Evolutionary conservation across 2,888 invertebrate genomes (phyloP).

Genomic region (Tiliacea aurago): DNA sequence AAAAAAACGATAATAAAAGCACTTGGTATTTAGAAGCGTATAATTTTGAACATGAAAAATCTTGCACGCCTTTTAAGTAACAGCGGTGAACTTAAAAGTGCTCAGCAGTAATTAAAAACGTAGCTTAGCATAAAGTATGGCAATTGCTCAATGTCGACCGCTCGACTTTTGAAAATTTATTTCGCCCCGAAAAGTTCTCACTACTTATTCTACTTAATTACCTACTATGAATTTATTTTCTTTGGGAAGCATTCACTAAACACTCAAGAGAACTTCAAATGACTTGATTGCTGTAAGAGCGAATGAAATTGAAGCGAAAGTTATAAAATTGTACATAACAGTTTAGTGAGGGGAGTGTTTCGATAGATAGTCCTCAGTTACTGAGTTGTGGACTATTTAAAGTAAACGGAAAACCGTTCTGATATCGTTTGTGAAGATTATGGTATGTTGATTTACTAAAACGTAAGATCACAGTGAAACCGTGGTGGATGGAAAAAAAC

Average conservation of each 20-base stretch:
- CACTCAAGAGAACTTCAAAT: constrained; percentile 41
- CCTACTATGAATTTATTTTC: constrained; percentile 62
- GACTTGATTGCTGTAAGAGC: constrained; percentile 33
- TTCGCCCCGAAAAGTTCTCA: constrained; percentile 67
- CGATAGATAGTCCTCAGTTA: constrained; percentile 19
- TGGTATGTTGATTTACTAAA: too few species aligned
- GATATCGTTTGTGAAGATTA: constrained; percentile 11
- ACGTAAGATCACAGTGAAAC: too few species aligned
- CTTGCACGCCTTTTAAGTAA: constrained; percentile 70
- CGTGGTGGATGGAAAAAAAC: too few species aligned
- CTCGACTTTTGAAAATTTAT: constrained; percentile 78
- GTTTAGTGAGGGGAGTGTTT: constrained; percentile 28
- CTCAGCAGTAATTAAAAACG: constrained; percentile 86
- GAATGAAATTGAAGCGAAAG: constrained; percentile 35
- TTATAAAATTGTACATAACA: constrained; percentile 34
- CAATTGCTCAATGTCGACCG: constrained; percentile 85
- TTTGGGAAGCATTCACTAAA: constrained; percentile 48
- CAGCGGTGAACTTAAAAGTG: constrained; percentile 76
- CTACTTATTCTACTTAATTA: constrained; percentile 71
- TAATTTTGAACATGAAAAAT: constrained; percentile 71
- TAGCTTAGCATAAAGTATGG: constrained; percentile 84
- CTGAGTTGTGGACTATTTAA: constrained; percentile 1
- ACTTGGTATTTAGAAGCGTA: background rate
- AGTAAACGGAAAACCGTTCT: constrained; percentile 16
- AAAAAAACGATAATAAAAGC: background rate